Evolutionary conservation across 2,797 vertebrate genomes (phyloP), one percentile per base, ranked within the genome.

Genomic region (Aulostomus chinensis): DNA sequence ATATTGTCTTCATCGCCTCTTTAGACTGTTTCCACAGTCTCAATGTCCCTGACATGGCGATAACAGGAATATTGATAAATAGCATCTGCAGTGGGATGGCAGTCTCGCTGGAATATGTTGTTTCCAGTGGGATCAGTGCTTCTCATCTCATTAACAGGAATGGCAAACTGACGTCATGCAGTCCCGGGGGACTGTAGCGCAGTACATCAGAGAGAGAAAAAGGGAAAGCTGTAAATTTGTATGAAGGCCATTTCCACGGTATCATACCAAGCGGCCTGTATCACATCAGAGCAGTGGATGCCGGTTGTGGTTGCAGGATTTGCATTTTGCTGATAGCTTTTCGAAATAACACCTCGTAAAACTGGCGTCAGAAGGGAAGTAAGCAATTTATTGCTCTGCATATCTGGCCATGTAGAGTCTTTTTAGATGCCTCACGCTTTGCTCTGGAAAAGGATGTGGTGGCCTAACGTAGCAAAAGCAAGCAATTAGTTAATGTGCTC

Each of bases 71-170:
- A 32, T 33, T 17, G 35, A 38, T 15, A 21, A 13, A 51, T 29
- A 39, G 11, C 7, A 35, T 58, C 42, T 58, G 47, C 28, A 46
- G 40, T 16, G 8, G 17, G 41, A 35, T 14, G 28, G 9, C 15
- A 24, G 34, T 22, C 40, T 63, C 2, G 22, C 30, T 56, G 11
- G 9, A 56, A 49, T 37, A 21, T 25, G 35, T 21, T 10, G 5
- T 61, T 54, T 43, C 58, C 20, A 38, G 2, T 17, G 24, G 12
- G 34, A 35, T 47, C 36, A 21, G 24, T 20, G 35, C 41, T 43
- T 61, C 49, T 49, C 52, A 66, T 78, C 65, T 76, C 50, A 70
- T 78, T 81, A 72, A 56, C 16, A 26, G 49, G 13, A 54, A 54
- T 2, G 15, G 45, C 37, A 57, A 43, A 37, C 51, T 76, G 75